These are phyloP conservation scores for Sabellastarte sp. DNA, from an alignment of 2,888 invertebrate species.

Conservation along the genomic window DNA sequence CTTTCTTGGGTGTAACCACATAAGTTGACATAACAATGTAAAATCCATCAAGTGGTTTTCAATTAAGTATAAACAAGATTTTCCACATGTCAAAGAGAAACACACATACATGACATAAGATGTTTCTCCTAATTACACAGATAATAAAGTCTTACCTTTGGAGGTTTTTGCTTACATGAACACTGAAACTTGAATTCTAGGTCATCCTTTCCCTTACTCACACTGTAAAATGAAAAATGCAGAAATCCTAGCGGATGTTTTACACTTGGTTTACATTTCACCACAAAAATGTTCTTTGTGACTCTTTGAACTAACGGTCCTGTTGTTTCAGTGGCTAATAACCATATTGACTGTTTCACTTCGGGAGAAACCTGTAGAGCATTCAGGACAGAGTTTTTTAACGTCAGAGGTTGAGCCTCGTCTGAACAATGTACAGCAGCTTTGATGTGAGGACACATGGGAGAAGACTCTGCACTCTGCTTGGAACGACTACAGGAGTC, in stretches of 20 bases:
- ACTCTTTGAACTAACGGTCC: slow-evolving; percentile 71
- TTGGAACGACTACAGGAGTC: slow-evolving; percentile 53
- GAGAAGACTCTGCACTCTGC: slow-evolving; percentile 14
- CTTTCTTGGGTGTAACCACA: too few species aligned
- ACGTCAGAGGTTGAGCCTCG: slow-evolving; percentile 66
- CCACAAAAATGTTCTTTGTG: slow-evolving; percentile 71
- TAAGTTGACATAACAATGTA: too few species aligned
- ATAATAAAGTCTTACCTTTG: too few species aligned
- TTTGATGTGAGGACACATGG: slow-evolving; percentile 67
- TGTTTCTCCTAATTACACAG: too few species aligned
- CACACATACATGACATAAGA: too few species aligned
- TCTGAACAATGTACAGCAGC: slow-evolving; percentile 68
- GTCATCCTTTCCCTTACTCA: slow-evolving; percentile 6
- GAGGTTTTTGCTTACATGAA: too few species aligned
- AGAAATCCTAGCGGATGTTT: slow-evolving; percentile 72
- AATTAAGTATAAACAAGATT: too few species aligned
- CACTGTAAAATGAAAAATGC: slow-evolving; percentile 65
- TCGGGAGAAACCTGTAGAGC: slow-evolving; percentile 66
- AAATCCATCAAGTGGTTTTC: too few species aligned
- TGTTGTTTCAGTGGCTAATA: slow-evolving; percentile 65
- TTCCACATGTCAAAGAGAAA: too few species aligned
- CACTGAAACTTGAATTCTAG: slow-evolving; percentile 66
- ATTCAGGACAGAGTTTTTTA: slow-evolving; percentile 68
- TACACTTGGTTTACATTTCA: slow-evolving; percentile 69
- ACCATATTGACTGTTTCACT: slow-evolving; percentile 67